Evolutionary conservation across 2,888 invertebrate species (phyloP).

Genomic region (Cartodere bifasciata): DNA sequence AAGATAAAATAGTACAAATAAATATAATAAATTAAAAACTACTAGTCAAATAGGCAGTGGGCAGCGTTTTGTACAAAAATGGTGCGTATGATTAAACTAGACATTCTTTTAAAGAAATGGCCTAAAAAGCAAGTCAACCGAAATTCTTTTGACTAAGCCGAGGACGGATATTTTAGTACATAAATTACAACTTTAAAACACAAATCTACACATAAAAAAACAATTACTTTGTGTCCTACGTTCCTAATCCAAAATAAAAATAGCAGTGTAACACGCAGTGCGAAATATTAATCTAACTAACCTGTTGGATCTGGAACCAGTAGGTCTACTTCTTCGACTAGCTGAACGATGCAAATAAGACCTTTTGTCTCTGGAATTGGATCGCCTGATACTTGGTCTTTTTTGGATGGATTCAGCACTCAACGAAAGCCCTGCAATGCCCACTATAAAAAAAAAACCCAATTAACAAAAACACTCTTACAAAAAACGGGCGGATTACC

Average conservation of each 20-base stretch:
- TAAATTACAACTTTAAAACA: slow-evolving; percentile 8
- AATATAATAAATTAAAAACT: too few relatives aligned
- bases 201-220: too few relatives aligned
- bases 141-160: too few relatives aligned
- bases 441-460: slow-evolving; percentile 30
- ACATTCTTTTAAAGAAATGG: too few relatives aligned
- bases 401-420: slow-evolving; percentile 52
- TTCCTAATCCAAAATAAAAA: background rate
- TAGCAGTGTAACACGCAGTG: background rate
- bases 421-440: slow-evolving; percentile 46
- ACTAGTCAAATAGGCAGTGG: too few relatives aligned
- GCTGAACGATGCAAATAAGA: slow-evolving; percentile 41
- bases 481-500: slow-evolving; percentile 29
- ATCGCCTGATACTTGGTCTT: slow-evolving; percentile 42
- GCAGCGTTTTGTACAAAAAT: too few relatives aligned
- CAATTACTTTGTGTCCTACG: slow-evolving; percentile 1
- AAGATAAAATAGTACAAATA: too few relatives aligned
- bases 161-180: slow-evolving; percentile 1
- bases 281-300: slow-evolving; percentile 12
- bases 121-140: too few relatives aligned
- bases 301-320: slow-evolving; percentile 37
- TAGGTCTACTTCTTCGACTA: slow-evolving; percentile 45
- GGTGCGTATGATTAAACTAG: too few relatives aligned
- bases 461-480: slow-evolving; percentile 4
- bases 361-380: slow-evolving; percentile 41